These are phyloP conservation scores for Sarcophilus harrisii DNA, from an alignment of 2,797 vertebrate genomes.

Conservation along the genomic window DNA sequence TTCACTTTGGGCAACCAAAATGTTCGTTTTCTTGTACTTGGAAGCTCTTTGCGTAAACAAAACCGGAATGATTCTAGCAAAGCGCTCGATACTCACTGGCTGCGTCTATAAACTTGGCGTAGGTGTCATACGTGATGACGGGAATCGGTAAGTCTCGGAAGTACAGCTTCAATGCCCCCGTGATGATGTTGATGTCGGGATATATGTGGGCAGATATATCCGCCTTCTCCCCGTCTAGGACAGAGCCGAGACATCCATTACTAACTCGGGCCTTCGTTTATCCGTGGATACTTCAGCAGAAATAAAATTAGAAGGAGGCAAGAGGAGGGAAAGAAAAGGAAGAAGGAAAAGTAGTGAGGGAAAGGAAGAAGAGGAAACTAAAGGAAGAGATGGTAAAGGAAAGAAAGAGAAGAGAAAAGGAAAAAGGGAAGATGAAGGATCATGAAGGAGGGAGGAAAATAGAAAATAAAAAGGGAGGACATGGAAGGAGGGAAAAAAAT, in stretches of 20 bases:
- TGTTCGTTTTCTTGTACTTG: conserved; percentile 42
- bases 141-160: conserved; percentile 91
- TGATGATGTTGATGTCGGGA: conserved; percentile 90
- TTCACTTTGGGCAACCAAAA: neutral
- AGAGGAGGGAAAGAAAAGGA: neutral
- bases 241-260: conserved; percentile 69
- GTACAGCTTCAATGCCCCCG: conserved; percentile 90
- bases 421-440: neutral
- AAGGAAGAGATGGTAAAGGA: neutral
- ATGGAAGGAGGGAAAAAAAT: neutral
- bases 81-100: conserved; percentile 86
- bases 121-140: conserved; percentile 89
- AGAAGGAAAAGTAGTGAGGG: neutral
- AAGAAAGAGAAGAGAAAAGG: neutral
- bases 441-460: neutral
- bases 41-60: neutral
- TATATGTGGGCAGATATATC: conserved; percentile 93
- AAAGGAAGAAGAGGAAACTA: neutral
- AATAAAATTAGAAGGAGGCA: neutral
- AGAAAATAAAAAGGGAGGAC: neutral
- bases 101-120: conserved; percentile 91
- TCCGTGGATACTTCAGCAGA: conserved; percentile 7
- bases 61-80: neutral
- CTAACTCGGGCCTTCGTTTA: conserved; percentile 57
- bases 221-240: conserved; percentile 96